Evolutionary conservation across 2,113 vertebrate genomes (phyloP), one percentile per base, ranked within the genome.

Genomic region (Gadus macrocephalus): DNA sequence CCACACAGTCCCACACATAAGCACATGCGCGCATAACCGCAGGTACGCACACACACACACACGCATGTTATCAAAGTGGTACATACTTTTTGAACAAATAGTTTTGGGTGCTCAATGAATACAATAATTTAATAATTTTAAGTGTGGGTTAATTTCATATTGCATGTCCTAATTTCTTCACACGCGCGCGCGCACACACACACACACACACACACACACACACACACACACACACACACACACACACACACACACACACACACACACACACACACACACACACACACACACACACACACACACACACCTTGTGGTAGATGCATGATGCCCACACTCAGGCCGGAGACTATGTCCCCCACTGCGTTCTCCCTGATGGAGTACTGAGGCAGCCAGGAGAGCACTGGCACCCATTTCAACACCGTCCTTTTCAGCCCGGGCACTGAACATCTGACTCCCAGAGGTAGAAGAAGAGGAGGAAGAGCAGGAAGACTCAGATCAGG

Each of bases 241-340:
- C 72, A 84, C 84, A 68, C 64, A 97, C 96, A 20, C 20, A 20
- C 20, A 20, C 20, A 20, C n/a, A n/a, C 1, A 1, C 20, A 20
- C 20, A 20, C 20, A 20, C 42, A 49, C 42, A 42, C 20, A 20
- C 20, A 20, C 20, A 1, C 20, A 12, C 42, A 49, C 42, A 49
- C 42, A 49, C 42, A 12, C 42, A 49, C 42, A 49, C 42, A 49
- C 42, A 49, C 42, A 49, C 42, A 49, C 42, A 49, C 6, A 59
- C 72, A 84, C 84, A 68, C 64, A 97, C 96, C 95, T 82, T 97
- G 96, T 2, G 96, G 96, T 62, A 98, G 91, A 82, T 98, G 95
- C 93, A 98, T 96, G 87, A 98, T 96, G 76, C 94, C 95, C 77
- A 97, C 94, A 0, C 96, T 98, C 88, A 96, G 85, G 71, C 96